These are phyloP conservation scores for Sigmodon hispidus DNA, from an alignment of 2,113 vertebrate species.

Conservation along the genomic window DNA sequence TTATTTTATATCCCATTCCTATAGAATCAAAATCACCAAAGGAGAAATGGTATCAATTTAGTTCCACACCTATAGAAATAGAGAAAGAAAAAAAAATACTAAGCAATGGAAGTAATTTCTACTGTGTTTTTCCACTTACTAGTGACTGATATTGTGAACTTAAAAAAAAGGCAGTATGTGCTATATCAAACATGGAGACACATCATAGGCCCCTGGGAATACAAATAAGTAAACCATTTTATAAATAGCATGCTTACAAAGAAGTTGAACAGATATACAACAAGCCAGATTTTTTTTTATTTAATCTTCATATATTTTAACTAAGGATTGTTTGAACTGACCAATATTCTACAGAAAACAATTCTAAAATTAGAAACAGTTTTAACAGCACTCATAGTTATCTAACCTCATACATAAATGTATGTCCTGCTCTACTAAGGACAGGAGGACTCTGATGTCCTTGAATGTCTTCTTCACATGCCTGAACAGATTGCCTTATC, in stretches of 20 bases:
- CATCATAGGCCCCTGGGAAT: background rate
- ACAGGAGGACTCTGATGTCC: background rate
- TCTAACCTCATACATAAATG: background rate
- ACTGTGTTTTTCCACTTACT: background rate
- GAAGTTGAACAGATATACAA: background rate
- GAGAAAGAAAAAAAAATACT: background rate
- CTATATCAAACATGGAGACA: background rate
- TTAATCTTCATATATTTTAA: background rate
- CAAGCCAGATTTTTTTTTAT: background rate
- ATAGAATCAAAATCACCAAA: background rate
- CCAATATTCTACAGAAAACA: background rate
- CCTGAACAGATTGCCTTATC: background rate
- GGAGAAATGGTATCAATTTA: background rate
- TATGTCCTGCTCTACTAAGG: background rate
- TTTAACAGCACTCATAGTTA: background rate
- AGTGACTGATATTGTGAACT: background rate
- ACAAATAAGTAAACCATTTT: background rate
- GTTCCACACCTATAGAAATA: background rate
- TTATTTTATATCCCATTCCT: slow-evolving; percentile 15
- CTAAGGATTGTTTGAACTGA: slow-evolving; percentile 9
- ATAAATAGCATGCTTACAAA: background rate
- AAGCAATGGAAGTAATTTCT: background rate
- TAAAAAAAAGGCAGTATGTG: background rate
- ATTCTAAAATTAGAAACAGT: background rate
- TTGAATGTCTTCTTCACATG: background rate